Base-by-base conservation (phyloP, 2,888 invertebrate species). In the Hydriomena furcata region DNA sequence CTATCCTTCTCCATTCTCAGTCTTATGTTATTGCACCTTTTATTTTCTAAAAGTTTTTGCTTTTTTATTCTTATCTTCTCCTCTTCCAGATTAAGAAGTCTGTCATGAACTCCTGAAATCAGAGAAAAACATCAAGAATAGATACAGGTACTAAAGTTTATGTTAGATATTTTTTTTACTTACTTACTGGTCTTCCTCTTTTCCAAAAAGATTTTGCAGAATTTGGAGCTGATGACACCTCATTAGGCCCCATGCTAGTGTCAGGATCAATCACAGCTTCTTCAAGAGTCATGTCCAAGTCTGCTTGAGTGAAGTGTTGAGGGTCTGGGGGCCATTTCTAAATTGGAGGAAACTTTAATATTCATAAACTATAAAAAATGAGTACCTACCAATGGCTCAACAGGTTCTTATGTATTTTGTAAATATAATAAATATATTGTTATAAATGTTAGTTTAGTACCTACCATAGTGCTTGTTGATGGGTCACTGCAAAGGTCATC, bases 41-140 rank as follows among this genome's bases (percentile, higher is more conserved):
- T 82, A 49, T 82, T 81, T 55, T 82, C 82, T 23, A 82, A 61
- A 8, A 81, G 68, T 50, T 82, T 82, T 53, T 82, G 82, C 52
- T 82, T 82, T 42, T 82, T 76, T 38, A 82, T 76, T 68, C 67
- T 75, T 60, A 82, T 76, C 63, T 67, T 77, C 60, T 82, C 82
- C 64, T 82, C 82, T 64, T 82, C 82, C 54, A 82, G 66, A 58
- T 65, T 74, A 17, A 82, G 60, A 13, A 82, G 71, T 60, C 77
- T 72, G 51, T 82, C 82, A 65, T 82, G 79, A 17, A 79, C 13
- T 43, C 43, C 49, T 49, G 32, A 0, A 49, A 36, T 5, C 20
- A 36, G 4, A 25, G 21, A 12, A 37, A 1, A 0, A 21, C 2
- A 24, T 24, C 7, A 32, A 12, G 12, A 34, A 12, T 8, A 17